A percentile compares a stretch with the other conserved stretches of the same genome.
phyloP scores from a whole-genome alignment of 1,140 invertebrate species.

The Pachypeltis micranthus region DNA sequence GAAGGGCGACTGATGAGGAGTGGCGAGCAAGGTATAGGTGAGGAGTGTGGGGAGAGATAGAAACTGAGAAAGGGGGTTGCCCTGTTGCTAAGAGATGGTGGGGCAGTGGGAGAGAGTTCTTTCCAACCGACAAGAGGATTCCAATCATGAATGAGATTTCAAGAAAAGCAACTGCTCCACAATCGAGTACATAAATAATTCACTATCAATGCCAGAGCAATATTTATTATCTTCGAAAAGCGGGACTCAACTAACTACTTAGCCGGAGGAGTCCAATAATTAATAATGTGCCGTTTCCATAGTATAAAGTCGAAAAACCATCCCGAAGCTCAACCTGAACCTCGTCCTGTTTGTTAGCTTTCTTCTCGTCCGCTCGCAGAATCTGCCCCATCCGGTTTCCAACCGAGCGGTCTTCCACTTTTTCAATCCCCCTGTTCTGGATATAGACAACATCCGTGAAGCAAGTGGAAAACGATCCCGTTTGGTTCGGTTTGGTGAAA shows the following conservation, averaged over 20 bases:
- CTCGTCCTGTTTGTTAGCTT: neutral
- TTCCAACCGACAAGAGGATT: conserved; percentile 2
- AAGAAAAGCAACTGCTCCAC: neutral
- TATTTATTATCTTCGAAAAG: no score
- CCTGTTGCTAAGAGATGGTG: no score
- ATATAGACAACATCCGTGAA: neutral
- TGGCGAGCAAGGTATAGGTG: no score
- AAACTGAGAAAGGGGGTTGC: no score
- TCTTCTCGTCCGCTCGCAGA: neutral
- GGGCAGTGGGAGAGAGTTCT: no score
- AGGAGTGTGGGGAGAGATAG: no score
- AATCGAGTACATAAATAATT: conserved; percentile 2
- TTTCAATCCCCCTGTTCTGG: no score
- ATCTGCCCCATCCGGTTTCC: no score
- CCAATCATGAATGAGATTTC: conserved; percentile 8
- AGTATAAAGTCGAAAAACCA: neutral
- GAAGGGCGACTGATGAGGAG: no score
- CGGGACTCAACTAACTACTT: no score
- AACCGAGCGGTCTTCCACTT: no score
- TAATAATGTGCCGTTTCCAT: neutral
- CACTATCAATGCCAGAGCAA: neutral
- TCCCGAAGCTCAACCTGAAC: neutral
- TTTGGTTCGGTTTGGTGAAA: neutral
- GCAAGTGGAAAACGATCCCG: neutral
- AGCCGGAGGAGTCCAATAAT: neutral